Percentiles rank a stretch among this genome's conserved stretches.
Evolutionary conservation across 2,797 vertebrate species (phyloP).

Genomic region (Melanotaenia nigrans): DNA sequence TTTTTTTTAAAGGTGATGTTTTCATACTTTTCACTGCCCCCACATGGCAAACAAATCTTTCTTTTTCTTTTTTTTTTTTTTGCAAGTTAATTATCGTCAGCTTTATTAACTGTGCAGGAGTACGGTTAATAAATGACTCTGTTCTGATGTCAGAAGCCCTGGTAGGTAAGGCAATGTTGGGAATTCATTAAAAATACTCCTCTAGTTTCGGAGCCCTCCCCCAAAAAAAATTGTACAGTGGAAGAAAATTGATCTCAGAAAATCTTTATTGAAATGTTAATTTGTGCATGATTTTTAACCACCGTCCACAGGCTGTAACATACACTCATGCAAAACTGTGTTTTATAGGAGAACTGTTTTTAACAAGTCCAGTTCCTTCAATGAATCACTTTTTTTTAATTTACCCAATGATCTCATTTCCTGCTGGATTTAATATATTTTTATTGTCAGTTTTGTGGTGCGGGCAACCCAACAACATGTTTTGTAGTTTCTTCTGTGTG

Average conservation of each 20-base stretch:
- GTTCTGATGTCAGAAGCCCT: neutral
- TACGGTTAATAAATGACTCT: neutral
- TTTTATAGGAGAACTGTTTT: conserved; percentile 10
- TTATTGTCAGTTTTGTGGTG: conserved; percentile 26
- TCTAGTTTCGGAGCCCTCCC: too few relatives aligned
- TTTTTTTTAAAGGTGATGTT: too few relatives aligned
- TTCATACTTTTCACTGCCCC: too few relatives aligned
- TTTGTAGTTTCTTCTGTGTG: neutral
- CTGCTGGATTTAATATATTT: conserved; percentile 30
- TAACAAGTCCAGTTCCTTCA: conserved; percentile 21
- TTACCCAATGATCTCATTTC: conserved; percentile 26
- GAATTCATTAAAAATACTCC: neutral
- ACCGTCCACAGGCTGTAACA: neutral
- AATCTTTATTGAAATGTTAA: neutral
- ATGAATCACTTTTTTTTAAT: conserved; percentile 10
- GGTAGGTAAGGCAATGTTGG: neutral
- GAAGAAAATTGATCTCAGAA: neutral
- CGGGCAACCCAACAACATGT: neutral
- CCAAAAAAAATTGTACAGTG: too few relatives aligned
- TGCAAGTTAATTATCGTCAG: neutral
- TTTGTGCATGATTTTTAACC: conserved; percentile 24
- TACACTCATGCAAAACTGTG: neutral
- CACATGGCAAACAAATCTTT: too few relatives aligned
- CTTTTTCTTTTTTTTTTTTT: neutral
- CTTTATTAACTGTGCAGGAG: neutral